phyloP scores from a whole-genome alignment of 2,797 vertebrate genomes.

The Emydoidea blandingii region DNA sequence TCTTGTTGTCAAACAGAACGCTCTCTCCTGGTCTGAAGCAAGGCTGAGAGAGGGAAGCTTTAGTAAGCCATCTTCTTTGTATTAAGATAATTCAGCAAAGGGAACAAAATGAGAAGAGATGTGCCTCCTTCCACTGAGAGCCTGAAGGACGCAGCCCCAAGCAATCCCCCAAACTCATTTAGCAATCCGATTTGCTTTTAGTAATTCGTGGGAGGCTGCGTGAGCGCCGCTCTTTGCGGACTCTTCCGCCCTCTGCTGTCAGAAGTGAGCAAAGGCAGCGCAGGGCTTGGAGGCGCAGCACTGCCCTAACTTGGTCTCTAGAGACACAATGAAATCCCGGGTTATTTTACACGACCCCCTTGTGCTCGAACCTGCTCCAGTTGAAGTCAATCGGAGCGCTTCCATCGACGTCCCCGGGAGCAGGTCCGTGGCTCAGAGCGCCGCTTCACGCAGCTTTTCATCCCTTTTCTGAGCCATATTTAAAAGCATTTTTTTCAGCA shows the following conservation, averaged over 20 bases:
- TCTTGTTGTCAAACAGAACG: fast-evolving
- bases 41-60: neutral
- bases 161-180: neutral
- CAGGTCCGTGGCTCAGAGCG: neutral
- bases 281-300: neutral
- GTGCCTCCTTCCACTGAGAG: neutral
- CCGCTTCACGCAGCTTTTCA: too few relatives aligned
- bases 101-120: neutral
- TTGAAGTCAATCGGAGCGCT: neutral
- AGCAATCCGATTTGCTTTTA: neutral
- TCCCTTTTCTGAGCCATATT: too few relatives aligned
- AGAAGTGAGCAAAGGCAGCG: neutral
- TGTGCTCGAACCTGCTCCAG: neutral
- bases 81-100: neutral
- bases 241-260: slow-evolving; percentile 16
- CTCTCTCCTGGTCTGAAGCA: neutral
- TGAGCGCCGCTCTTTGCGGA: neutral
- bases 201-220: neutral
- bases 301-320: neutral
- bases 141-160: neutral
- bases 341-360: neutral
- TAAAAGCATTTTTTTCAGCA: neutral
- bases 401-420: neutral
- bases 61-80: neutral
- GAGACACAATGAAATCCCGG: neutral